Conservation (phyloP, 1,140 invertebrate genomes). For the Drosophila bocqueti region DNA sequence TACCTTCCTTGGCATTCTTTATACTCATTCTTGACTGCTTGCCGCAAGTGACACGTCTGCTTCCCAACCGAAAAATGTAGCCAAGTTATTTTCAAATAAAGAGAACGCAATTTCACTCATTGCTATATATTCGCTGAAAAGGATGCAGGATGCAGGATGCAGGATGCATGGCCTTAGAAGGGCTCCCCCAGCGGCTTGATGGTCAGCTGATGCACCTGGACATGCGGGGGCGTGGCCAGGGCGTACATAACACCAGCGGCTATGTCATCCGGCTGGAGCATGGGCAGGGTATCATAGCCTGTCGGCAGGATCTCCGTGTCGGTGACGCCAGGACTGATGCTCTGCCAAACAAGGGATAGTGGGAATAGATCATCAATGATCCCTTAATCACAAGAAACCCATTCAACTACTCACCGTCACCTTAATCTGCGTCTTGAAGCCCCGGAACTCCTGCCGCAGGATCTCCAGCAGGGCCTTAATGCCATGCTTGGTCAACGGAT, state of each 20-base stretch:
- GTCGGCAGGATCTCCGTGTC: conserved; percentile 86
- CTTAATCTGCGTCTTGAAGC: conserved; percentile 86
- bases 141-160: neutral
- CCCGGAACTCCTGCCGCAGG: conserved; percentile 86
- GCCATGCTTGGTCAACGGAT: conserved; percentile 87
- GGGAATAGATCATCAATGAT: too few species aligned
- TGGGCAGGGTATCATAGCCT: conserved; percentile 39
- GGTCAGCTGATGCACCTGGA: conserved; percentile 86
- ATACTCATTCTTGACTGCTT: conserved; percentile 33
- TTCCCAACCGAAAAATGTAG: conserved; percentile 5
- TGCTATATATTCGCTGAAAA: conserved; percentile 11
- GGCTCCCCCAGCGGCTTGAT: conserved; percentile 80
- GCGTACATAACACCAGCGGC: conserved; percentile 87
- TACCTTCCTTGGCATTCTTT: neutral
- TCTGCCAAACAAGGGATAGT: conserved; percentile 38
- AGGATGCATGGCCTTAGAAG: conserved; percentile 28
- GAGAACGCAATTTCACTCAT: conserved; percentile 43
- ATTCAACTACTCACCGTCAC: conserved; percentile 85
- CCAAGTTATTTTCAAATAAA: conserved; percentile 62
- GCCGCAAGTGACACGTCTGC: conserved; percentile 35
- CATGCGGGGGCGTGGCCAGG: conserved; percentile 86
- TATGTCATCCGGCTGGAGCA: conserved; percentile 85
- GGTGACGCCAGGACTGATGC: conserved; percentile 87
- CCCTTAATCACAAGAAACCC: neutral
- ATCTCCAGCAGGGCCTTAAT: conserved; percentile 87